phyloP scores from a whole-genome alignment of 2,113 vertebrate species.

The human region DNA sequence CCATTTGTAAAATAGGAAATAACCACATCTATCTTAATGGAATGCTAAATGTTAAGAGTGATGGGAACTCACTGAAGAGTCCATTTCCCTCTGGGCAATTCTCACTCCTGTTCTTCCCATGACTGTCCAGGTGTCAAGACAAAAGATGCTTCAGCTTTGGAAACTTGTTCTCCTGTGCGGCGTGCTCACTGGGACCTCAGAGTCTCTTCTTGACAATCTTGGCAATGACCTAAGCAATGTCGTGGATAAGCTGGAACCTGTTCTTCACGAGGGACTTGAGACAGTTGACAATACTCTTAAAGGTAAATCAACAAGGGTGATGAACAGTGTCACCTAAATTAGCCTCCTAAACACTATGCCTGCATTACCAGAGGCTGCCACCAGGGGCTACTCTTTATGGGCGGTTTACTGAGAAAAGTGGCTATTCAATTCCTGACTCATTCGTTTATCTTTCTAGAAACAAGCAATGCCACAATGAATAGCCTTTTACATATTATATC shows the following conservation, averaged over 20 bases:
- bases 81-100: neutral
- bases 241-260: rapidly evolving
- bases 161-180: slow-evolving; percentile 44
- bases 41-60: neutral
- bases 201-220: rapidly evolving
- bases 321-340: neutral
- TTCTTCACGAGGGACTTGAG: rapidly evolving
- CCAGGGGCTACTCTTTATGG: neutral
- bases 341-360: neutral
- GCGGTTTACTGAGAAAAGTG: neutral
- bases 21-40: neutral
- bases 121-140: neutral
- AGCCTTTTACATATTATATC: neutral
- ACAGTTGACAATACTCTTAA: rapidly evolving
- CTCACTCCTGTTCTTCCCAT: neutral
- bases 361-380: neutral
- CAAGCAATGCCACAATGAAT: neutral
- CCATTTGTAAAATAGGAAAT: neutral
- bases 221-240: rapidly evolving
- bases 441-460: neutral
- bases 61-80: too few relatives aligned
- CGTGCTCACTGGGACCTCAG: slow-evolving; percentile 45
- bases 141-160: slow-evolving; percentile 64
- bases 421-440: neutral
- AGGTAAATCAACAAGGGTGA: neutral